Evolutionary conservation across 2,797 vertebrate genomes (phyloP).

Genomic region (Anas bernieri): DNA sequence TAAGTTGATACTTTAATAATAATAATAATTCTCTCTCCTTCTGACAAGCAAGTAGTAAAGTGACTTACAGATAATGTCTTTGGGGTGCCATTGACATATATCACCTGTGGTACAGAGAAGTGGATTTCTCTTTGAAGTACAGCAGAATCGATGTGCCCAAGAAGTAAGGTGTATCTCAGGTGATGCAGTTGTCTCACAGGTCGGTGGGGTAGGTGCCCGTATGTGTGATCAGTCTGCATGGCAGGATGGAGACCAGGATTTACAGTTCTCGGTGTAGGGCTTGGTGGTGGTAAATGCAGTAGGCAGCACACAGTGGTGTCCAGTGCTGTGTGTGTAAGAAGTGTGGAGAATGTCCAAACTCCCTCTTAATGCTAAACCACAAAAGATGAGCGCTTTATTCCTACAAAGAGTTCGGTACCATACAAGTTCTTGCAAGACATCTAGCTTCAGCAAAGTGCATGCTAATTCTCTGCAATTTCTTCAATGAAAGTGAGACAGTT

Average conservation of each 20-base stretch:
- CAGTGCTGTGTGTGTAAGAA: accelerated
- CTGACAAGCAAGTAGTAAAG: background rate
- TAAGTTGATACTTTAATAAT: background rate
- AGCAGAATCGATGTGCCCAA: background rate
- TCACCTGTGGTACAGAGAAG: background rate
- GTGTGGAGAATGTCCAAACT: background rate
- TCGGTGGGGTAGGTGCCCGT: background rate
- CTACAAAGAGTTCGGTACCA: background rate
- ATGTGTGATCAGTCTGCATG: accelerated
- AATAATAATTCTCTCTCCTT: background rate
- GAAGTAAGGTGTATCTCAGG: too few species aligned
- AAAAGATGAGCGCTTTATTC: background rate
- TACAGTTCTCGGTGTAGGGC: accelerated
- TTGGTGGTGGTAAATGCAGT: accelerated
- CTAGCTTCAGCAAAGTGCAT: background rate
- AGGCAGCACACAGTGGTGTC: background rate
- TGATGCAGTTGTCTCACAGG: accelerated
- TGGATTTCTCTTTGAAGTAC: background rate
- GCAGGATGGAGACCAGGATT: background rate
- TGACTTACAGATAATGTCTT: background rate
- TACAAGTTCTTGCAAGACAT: background rate
- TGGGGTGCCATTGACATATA: accelerated
- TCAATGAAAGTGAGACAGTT: background rate
- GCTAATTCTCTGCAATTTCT: background rate
- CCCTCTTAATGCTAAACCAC: background rate